Evolutionary conservation across 2,113 vertebrate genomes (phyloP).

Genomic region (Ramphastos sulfuratus): DNA sequence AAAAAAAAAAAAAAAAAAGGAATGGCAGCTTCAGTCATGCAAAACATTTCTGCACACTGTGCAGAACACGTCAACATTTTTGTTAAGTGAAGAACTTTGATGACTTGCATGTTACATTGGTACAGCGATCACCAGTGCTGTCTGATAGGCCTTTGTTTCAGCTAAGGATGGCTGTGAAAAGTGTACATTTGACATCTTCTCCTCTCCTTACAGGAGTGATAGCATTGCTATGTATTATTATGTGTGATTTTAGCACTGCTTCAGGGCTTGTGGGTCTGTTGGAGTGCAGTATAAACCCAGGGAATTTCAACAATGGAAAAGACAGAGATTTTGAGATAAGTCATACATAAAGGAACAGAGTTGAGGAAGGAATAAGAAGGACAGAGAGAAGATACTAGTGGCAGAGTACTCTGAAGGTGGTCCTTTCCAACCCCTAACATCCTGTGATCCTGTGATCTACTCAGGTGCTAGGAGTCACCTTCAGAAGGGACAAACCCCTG

Average conservation of each 20-base stretch:
- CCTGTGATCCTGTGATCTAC: neutral
- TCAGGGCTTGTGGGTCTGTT: neutral
- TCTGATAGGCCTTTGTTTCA: neutral
- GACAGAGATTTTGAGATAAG: neutral
- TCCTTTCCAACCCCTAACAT: no score
- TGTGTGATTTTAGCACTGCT: neutral
- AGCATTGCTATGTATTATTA: neutral
- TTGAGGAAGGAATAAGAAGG: neutral
- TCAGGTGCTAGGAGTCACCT: neutral
- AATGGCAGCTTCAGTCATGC: neutral
- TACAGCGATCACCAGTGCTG: neutral
- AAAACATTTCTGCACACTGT: neutral
- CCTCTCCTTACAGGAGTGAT: neutral
- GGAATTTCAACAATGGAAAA: neutral
- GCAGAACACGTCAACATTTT: neutral
- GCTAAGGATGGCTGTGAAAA: neutral
- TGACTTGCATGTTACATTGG: neutral
- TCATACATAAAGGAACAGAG: neutral
- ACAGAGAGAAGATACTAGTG: neutral
- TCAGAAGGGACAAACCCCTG: neutral
- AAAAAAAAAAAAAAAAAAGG: neutral
- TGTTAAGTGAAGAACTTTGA: neutral
- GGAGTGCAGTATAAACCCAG: neutral
- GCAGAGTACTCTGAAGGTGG: constrained; percentile 2
- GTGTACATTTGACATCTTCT: neutral